Evolutionary conservation across 2,888 invertebrate species (phyloP), one percentile per base, ranked within the genome.

Genomic region (Pogonocherus hispidulus): DNA sequence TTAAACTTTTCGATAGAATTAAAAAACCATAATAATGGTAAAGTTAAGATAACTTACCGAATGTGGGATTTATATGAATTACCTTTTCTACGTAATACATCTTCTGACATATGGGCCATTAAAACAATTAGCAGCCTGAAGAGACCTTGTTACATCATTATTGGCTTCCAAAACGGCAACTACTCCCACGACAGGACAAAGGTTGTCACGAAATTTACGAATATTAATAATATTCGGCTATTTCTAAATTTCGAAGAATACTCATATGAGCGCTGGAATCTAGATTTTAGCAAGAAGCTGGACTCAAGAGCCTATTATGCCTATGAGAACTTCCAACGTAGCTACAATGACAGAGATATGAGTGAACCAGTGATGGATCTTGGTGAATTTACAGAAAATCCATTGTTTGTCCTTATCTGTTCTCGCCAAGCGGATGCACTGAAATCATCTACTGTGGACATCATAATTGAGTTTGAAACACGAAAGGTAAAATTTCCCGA

Each of bases 371-470:
- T 63, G 18, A 41, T 54, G 63, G 27, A 32, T 27, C n/a, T 63
- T 4, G 46, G 11, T 11, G 54, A 37, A 27, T 63, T 44, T 14
- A 1, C 22, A 2, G 9, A 54, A 3, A 63, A 54, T 23, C 63
- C 63, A 51, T 14, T 63, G 9, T 63, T 63, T 54, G 54, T 54
- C 11, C 54, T 63, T 32, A 54, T 54, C 11, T 63, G 63, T 20
- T 44, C 18, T 2, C 63, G 54, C 23, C 63, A 63, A 54, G 5
- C 18, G 5, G 54, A 52, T 16, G 54, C 54, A 22, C 6, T 62
- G 11, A 62, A 51, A 32, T 51, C 51, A 16, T 62, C 62, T 16
- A 23, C 27, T 1, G 51, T 51, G 6, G 51, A 51, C 4, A 51
- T 51, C 14, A 51, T 23, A 51, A 2, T 51, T 1, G 51, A 51